phyloP scores from a whole-genome alignment of 1,140 invertebrate genomes.

The Lanistes nyassanus region DNA sequence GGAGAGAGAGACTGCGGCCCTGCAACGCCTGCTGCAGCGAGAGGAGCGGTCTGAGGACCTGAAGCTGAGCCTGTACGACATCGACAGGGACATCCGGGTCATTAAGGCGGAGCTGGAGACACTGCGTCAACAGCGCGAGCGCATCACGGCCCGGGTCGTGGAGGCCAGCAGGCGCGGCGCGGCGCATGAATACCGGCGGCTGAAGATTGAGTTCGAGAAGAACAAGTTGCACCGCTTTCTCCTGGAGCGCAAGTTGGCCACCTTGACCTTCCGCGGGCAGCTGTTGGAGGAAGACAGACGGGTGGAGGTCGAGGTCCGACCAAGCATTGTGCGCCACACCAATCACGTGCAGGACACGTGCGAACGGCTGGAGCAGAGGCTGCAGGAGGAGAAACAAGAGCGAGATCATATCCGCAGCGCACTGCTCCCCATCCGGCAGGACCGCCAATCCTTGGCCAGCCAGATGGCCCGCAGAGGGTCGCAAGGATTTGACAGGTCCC shows the following conservation, averaged over 20 bases:
- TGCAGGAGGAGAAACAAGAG: slow-evolving; percentile 47
- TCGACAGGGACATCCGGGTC: slow-evolving; percentile 32
- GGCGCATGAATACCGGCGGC: slow-evolving; percentile 29
- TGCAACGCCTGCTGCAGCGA: slow-evolving; percentile 48
- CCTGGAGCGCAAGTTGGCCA: slow-evolving; percentile 47
- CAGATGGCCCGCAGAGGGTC: slow-evolving; percentile 34
- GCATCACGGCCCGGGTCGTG: slow-evolving; percentile 37
- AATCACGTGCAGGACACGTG: slow-evolving; percentile 59
- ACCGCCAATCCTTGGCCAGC: slow-evolving; percentile 41
- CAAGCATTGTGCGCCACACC: slow-evolving; percentile 52
- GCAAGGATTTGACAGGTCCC: too few relatives aligned
- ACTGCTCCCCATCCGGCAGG: slow-evolving; percentile 51
- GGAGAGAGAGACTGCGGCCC: slow-evolving; percentile 41
- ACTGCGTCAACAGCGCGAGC: slow-evolving; percentile 43
- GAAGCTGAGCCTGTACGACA: slow-evolving; percentile 39
- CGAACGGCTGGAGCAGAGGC: slow-evolving; percentile 49
- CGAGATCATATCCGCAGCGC: slow-evolving; percentile 49
- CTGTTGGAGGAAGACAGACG: slow-evolving; percentile 45
- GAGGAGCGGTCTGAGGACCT: slow-evolving; percentile 51
- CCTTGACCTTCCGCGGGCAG: slow-evolving; percentile 44
- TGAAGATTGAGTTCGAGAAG: slow-evolving; percentile 47
- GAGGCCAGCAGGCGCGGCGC: slow-evolving; percentile 31
- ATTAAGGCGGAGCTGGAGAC: slow-evolving; percentile 34
- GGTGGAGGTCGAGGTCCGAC: slow-evolving; percentile 50
- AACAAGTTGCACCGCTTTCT: slow-evolving; percentile 54